phyloP scores from a whole-genome alignment of 1,140 invertebrate species.

The Panagrolaimus sp. region DNA sequence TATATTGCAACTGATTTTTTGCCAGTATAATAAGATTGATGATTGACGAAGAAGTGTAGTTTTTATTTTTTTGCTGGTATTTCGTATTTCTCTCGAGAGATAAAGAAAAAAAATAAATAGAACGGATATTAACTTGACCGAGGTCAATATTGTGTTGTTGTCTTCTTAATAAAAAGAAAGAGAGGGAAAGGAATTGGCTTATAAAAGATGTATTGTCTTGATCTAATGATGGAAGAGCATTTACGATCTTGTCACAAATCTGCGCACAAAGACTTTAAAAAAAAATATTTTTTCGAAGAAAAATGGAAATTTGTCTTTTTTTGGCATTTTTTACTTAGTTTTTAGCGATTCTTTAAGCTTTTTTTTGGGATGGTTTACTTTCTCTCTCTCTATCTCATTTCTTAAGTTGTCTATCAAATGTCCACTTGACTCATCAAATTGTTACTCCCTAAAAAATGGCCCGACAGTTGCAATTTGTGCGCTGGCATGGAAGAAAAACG shows the following conservation, averaged over 20 bases:
- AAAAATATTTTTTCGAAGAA: too few relatives aligned
- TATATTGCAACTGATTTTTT: too few relatives aligned
- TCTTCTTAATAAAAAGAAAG: not conserved
- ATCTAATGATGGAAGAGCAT: slow-evolving; percentile 12
- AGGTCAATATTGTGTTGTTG: slow-evolving; percentile 3
- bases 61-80: too few relatives aligned
- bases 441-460: not conserved
- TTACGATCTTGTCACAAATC: slow-evolving; percentile 7
- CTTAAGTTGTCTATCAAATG: slow-evolving; percentile 12
- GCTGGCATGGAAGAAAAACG: not conserved
- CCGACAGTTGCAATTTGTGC: slow-evolving; percentile 5
- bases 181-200: too few relatives aligned
- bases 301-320: not conserved
- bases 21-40: too few relatives aligned
- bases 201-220: not conserved
- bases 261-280: not conserved
- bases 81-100: too few relatives aligned
- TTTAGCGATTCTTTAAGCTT: not conserved
- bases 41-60: too few relatives aligned
- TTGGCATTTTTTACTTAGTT: not conserved
- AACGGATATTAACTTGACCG: slow-evolving; percentile 9
- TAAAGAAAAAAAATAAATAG: too few relatives aligned
- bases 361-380: not conserved
- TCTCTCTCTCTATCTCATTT: too few relatives aligned
- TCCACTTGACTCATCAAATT: slow-evolving; percentile 13